These are phyloP conservation scores for Ibidorhyncha struthersii DNA, from an alignment of 2,113 vertebrate genomes.

Conservation along the genomic window DNA sequence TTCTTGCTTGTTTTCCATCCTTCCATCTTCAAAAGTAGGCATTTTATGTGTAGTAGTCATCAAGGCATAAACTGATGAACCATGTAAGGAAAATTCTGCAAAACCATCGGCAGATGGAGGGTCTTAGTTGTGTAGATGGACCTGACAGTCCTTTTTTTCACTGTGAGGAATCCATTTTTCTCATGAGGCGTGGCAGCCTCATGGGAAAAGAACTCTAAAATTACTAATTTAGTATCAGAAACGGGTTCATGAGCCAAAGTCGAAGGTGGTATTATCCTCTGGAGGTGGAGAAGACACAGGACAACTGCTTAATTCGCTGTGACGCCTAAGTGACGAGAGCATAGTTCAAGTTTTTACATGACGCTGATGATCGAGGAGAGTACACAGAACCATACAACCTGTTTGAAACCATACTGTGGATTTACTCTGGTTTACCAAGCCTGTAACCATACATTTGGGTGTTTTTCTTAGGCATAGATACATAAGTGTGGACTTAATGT, in stretches of 20 bases:
- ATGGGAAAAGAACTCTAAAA: background rate
- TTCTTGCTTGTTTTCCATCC: rapidly evolving
- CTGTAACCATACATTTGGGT: background rate
- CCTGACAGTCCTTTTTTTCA: background rate
- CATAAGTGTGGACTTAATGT: rapidly evolving
- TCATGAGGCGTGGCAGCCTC: background rate
- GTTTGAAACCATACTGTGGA: background rate
- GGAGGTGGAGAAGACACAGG: background rate
- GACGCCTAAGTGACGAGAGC: rapidly evolving
- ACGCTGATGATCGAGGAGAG: rapidly evolving
- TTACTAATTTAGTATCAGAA: background rate
- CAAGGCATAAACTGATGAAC: background rate
- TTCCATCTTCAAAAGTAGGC: background rate
- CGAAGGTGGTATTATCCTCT: background rate
- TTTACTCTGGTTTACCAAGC: background rate
- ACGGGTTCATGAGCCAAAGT: background rate
- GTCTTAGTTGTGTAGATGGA: background rate
- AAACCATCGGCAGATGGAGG: background rate
- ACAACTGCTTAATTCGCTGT: background rate
- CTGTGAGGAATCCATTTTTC: background rate
- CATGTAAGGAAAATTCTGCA: background rate
- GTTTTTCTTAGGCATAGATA: background rate
- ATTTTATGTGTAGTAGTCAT: background rate
- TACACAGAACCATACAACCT: background rate
- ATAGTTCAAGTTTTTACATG: background rate